These are phyloP conservation scores for Epizoanthus illoricatus DNA, from an alignment of 92 coral and sea anemone genomes.

Conservation along the genomic window DNA sequence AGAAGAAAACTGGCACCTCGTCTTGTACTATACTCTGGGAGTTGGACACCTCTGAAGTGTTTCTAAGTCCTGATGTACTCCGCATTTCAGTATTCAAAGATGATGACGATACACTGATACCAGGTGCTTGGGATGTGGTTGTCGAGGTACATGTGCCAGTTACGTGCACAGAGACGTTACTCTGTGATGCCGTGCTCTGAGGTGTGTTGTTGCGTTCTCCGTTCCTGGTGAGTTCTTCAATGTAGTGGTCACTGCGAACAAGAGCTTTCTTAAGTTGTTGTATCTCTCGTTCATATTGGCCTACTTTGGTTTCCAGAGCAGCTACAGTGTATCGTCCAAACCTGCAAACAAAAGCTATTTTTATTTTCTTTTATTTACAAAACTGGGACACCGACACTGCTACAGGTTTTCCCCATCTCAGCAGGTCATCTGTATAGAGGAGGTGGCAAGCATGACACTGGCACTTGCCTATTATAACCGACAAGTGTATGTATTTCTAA, in stretches of 20 bases:
- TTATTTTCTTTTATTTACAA: too few relatives aligned
- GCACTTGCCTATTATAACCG: too few relatives aligned
- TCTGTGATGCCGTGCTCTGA: slow-evolving; percentile 4
- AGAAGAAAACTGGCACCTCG: slow-evolving; percentile 18
- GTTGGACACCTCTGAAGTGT: neutral
- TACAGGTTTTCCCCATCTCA: too few relatives aligned
- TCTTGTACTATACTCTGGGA: slow-evolving; percentile 13
- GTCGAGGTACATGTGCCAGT: slow-evolving; percentile 23
- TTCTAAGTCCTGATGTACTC: neutral
- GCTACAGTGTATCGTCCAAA: slow-evolving; percentile 90
- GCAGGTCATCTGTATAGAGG: too few relatives aligned
- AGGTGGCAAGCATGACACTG: too few relatives aligned
- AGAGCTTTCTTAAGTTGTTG: slow-evolving; percentile 88
- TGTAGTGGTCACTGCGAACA: slow-evolving; percentile 76
- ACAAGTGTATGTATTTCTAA: too few relatives aligned
- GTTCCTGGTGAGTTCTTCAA: slow-evolving; percentile 77
- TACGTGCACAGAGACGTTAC: neutral
- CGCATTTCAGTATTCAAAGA: slow-evolving; percentile 3
- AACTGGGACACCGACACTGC: too few relatives aligned
- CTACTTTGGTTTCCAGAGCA: slow-evolving; percentile 88
- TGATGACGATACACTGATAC: neutral
- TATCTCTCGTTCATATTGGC: slow-evolving; percentile 92
- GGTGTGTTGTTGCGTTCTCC: slow-evolving; percentile 44
- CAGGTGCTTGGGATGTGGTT: neutral
- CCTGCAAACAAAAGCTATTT: slow-evolving; percentile 35